Conservation (phyloP, 2,888 invertebrate species). For the Euzetes globulus region DNA sequence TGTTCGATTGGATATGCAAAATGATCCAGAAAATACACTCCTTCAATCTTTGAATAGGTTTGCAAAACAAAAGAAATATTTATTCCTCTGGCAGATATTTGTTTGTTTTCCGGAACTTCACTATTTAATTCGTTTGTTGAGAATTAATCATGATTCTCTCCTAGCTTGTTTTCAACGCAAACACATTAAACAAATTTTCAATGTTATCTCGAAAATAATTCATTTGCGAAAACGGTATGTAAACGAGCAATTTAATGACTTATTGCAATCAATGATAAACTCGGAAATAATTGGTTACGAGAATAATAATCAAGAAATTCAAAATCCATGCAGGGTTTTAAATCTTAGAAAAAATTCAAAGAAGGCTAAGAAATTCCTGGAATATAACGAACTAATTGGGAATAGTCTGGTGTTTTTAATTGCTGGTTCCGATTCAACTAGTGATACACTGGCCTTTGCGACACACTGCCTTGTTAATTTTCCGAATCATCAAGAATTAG, state of each 20-base stretch:
- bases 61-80: not conserved
- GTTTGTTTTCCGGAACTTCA: slow-evolving; percentile 37
- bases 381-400: slow-evolving; percentile 3
- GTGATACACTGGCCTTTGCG: slow-evolving; percentile 38
- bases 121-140: slow-evolving; percentile 3
- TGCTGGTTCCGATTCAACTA: slow-evolving; percentile 53
- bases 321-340: too few species aligned
- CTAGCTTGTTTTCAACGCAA: too few species aligned
- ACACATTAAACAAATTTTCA: too few species aligned
- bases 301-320: too few species aligned
- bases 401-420: slow-evolving; percentile 31
- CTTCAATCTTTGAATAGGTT: slow-evolving; percentile 41
- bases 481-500: slow-evolving; percentile 37
- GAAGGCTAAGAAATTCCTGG: too few species aligned
- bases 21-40: slow-evolving; percentile 47
- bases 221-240: not conserved
- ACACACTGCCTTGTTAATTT: slow-evolving; percentile 38
- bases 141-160: not conserved
- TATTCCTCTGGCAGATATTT: not conserved
- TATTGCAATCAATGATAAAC: slow-evolving; percentile 40
- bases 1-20: slow-evolving; percentile 48
- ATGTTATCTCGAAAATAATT: not conserved
- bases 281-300: too few species aligned
- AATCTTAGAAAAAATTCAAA: too few species aligned
- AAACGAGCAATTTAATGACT: slow-evolving; percentile 30